Percentiles rank a stretch among this genome's conserved stretches.
These are phyloP conservation scores for Philantomba maxwellii DNA, from an alignment of 2,113 vertebrate genomes.

Conservation along the genomic window DNA sequence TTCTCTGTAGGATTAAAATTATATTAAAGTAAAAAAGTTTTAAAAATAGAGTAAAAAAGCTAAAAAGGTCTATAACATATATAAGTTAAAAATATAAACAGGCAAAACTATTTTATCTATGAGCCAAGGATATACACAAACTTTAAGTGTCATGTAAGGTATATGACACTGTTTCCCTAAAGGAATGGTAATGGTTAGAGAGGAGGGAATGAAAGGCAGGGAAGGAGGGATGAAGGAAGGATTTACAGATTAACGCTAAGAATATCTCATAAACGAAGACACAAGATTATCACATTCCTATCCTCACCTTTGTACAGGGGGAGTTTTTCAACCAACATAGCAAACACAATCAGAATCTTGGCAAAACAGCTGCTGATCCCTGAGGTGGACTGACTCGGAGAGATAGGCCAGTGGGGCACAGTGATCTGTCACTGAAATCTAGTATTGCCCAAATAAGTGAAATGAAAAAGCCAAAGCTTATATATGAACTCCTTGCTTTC, in stretches of 20 bases:
- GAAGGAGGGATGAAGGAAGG: not conserved
- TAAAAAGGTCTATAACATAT: not conserved
- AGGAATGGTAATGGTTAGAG: not conserved
- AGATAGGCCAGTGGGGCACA: not conserved
- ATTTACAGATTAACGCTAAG: not conserved
- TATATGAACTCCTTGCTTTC: not conserved
- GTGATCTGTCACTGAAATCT: not conserved
- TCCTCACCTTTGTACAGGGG: no score
- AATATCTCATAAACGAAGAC: not conserved
- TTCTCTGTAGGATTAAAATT: not conserved
- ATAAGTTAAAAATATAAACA: not conserved
- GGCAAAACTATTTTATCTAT: not conserved
- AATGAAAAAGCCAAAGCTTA: not conserved
- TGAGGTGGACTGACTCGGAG: not conserved
- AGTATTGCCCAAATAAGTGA: not conserved
- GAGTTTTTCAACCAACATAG: not conserved
- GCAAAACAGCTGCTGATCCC: not conserved
- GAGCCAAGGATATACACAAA: not conserved
- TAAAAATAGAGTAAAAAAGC: not conserved
- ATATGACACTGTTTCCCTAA: not conserved
- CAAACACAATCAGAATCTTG: not conserved
- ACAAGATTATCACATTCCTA: not conserved
- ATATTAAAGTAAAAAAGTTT: not conserved
- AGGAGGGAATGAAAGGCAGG: not conserved
- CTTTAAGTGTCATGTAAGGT: not conserved